Conservation (phyloP, 2,888 invertebrate genomes). For the Sphinx pinastri region DNA sequence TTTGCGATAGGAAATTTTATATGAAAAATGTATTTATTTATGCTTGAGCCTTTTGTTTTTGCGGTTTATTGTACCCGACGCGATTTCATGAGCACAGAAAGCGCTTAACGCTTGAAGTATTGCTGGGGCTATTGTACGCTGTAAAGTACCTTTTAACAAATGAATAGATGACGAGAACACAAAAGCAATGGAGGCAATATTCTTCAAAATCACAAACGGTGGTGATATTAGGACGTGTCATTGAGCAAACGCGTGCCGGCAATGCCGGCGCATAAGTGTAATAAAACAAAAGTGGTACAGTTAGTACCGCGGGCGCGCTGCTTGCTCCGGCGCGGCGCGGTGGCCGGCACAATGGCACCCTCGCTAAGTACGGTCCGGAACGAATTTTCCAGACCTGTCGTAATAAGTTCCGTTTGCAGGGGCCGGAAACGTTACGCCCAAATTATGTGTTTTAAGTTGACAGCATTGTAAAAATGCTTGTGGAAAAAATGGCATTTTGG, state of each 20-base stretch:
- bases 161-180: slow-evolving; percentile 21
- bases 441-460: slow-evolving; percentile 65
- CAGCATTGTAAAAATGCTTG: slow-evolving; percentile 52
- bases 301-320: slow-evolving; percentile 45
- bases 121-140: background rate
- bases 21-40: slow-evolving; percentile 12
- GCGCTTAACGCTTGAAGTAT: slow-evolving; percentile 6
- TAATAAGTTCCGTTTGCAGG: slow-evolving; percentile 71
- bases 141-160: background rate
- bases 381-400: slow-evolving; percentile 70
- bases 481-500: slow-evolving; percentile 32
- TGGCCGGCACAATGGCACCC: slow-evolving; percentile 66
- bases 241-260: slow-evolving; percentile 69
- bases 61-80: slow-evolving; percentile 7
- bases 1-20: slow-evolving; percentile 29
- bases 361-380: slow-evolving; percentile 74
- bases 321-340: slow-evolving; percentile 41
- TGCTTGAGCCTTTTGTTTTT: slow-evolving; percentile 4
- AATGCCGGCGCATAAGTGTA: slow-evolving; percentile 70
- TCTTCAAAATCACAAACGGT: slow-evolving; percentile 45
- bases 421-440: slow-evolving; percentile 67
- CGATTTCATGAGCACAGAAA: background rate
- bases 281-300: slow-evolving; percentile 75
- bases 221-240: slow-evolving; percentile 56
- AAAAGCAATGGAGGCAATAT: slow-evolving; percentile 34